Evolutionary conservation across 2,797 vertebrate genomes (phyloP).

Genomic region (Sarcoramphus papa): DNA sequence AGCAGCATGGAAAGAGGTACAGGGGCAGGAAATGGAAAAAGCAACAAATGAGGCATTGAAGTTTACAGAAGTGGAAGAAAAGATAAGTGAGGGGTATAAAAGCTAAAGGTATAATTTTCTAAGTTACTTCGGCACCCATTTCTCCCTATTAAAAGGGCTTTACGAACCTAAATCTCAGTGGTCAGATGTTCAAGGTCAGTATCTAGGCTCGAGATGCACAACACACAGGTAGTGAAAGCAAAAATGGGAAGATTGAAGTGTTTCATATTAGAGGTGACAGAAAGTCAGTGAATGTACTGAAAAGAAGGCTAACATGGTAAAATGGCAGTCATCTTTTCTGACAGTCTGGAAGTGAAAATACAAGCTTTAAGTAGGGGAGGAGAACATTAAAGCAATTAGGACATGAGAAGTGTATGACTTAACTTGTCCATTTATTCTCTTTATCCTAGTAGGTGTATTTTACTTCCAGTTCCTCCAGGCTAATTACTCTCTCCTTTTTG

Average conservation of each 20-base stretch:
- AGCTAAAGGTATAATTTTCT: neutral
- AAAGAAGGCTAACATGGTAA: neutral
- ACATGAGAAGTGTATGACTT: neutral
- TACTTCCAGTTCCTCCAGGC: neutral
- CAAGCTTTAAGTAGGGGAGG: neutral
- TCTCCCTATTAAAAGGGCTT: neutral
- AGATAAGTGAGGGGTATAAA: neutral
- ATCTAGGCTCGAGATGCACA: neutral
- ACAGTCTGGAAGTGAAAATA: neutral
- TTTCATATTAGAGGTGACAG: neutral
- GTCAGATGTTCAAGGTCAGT: neutral
- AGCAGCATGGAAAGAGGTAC: neutral
- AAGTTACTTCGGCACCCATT: neutral
- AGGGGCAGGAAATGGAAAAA: neutral
- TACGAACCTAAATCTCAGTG: neutral
- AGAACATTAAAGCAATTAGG: neutral
- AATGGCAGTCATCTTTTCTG: neutral
- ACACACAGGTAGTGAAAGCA: neutral
- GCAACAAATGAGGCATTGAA: neutral
- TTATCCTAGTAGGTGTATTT: neutral
- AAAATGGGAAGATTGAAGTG: neutral
- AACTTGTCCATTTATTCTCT: neutral
- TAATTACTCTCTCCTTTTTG: neutral
- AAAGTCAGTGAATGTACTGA: neutral
- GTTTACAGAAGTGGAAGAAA: neutral